Evolutionary conservation across 2,113 vertebrate species (phyloP).

Genomic region (Oceanodroma tethys): DNA sequence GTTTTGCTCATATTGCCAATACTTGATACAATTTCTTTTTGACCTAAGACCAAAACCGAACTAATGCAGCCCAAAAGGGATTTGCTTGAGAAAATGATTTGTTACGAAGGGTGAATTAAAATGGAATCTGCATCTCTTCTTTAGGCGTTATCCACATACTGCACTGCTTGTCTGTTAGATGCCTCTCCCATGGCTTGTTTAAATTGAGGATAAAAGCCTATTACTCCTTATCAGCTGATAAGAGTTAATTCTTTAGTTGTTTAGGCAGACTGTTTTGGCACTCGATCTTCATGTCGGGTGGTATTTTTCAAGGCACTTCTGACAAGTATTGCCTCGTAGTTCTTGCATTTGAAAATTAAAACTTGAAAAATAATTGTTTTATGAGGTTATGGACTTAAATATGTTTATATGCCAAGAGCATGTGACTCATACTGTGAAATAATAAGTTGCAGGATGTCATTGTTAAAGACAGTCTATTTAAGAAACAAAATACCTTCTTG

Average conservation of each 20-base stretch:
- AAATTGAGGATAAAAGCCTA: not conserved
- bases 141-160: not conserved
- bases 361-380: not conserved
- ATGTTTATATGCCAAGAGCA: not conserved
- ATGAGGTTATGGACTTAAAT: not conserved
- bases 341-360: not conserved
- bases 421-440: not conserved
- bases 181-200: not conserved
- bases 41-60: not conserved
- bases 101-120: not conserved
- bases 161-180: not conserved
- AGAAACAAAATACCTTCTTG: not conserved
- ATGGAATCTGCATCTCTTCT: not conserved
- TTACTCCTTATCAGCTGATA: not conserved
- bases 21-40: not conserved
- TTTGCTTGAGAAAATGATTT: not conserved
- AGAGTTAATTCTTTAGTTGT: slow-evolving; percentile 23
- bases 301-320: not conserved
- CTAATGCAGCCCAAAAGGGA: not conserved
- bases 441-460: not conserved
- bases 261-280: not conserved
- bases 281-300: not conserved
- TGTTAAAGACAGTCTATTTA: not conserved
- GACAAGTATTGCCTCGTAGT: not conserved
- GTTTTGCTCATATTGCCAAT: not conserved